Evolutionary conservation across 1,140 invertebrate species (phyloP), one percentile per base, ranked within the genome.

Genomic region (Notospermus geniculatus): DNA sequence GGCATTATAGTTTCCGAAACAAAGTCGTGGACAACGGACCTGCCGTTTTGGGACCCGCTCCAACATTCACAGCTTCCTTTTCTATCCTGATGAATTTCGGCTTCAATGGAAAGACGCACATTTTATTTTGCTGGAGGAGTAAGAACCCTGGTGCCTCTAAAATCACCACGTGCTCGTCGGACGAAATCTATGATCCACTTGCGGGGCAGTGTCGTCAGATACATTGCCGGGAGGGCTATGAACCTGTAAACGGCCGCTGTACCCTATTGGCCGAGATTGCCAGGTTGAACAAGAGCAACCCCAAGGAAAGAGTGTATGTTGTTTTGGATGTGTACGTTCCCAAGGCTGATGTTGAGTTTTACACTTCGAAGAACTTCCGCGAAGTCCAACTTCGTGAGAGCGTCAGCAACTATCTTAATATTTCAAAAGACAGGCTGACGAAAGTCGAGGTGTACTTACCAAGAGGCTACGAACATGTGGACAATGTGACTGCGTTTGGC

Each of bases 101-200:
- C 9, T 73, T 78, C 29, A 68, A 75, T 52, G 76, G 76, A 1
- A 71, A 76, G 45, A 69, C 71, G 11, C 76, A 78, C 15, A 71
- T 87, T 29, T 70, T 87, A 30, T 84, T 87, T 55, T 85, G 84
- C 59, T 69, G 83, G 11, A 63, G 60, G 23, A 69, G 74, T 50
- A 68, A 72, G n/a, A 68, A 27, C 46, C 19, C 19, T 4, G 9
- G 19, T 27, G 46, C 19, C 25, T 50, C 46, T 50, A 27, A 4
- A 9, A n/a, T 19, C 5, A n/a, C n/a, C n/a, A 7, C 9, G 19
- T 50, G 46, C 25, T 50, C 25, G 19, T 4, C 46, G n/a, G 46
- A 50, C 46, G 46, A 50, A 27, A 50, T 50, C 25, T 50, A 23
- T n/a, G 46, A 50, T n/a, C 46, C 46, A 27, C n/a, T 50, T 27